Percentiles rank a stretch among this genome's conserved stretches.
Evolutionary conservation across 2,797 vertebrate genomes (phyloP).

Genomic region (Myotis pilosus): DNA sequence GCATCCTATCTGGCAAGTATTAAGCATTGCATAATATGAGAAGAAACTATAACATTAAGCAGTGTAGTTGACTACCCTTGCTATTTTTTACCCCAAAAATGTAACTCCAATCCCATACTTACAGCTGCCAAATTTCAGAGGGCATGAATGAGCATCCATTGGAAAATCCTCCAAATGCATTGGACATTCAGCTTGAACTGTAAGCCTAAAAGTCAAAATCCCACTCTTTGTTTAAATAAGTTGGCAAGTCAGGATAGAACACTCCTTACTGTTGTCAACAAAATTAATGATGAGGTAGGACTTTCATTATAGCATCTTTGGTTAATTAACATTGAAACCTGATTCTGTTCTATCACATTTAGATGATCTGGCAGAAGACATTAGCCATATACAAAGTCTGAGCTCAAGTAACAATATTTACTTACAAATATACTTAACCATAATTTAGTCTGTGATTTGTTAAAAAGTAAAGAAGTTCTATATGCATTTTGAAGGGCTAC

Average conservation of each 20-base stretch:
- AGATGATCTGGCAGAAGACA: constrained; percentile 64
- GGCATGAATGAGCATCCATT: constrained; percentile 99
- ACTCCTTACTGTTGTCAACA: constrained; percentile 42
- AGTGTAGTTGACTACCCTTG: not conserved
- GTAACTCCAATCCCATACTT: constrained; percentile 84
- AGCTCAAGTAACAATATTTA: not conserved
- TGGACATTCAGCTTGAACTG: constrained; percentile 98
- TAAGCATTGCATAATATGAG: not conserved
- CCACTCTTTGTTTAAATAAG: constrained; percentile 67
- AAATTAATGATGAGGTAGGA: constrained; percentile 14
- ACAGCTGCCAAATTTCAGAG: constrained; percentile 99
- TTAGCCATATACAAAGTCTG: not conserved
- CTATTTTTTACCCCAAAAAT: constrained; percentile 17
- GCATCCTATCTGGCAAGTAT: not conserved
- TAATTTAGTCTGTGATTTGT: not conserved
- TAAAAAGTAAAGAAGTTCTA: not conserved
- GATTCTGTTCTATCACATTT: constrained; percentile 62
- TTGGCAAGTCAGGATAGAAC: constrained; percentile 76
- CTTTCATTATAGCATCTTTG: constrained; percentile 63
- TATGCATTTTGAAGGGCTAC: not conserved
- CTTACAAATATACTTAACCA: not conserved
- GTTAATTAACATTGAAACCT: constrained; percentile 69
- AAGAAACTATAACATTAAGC: not conserved
- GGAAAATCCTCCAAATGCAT: constrained; percentile 99
- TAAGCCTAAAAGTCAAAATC: constrained; percentile 90